These are phyloP conservation scores for Entomobrya proxima DNA, from an alignment of 2,888 invertebrate species.

Conservation along the genomic window DNA sequence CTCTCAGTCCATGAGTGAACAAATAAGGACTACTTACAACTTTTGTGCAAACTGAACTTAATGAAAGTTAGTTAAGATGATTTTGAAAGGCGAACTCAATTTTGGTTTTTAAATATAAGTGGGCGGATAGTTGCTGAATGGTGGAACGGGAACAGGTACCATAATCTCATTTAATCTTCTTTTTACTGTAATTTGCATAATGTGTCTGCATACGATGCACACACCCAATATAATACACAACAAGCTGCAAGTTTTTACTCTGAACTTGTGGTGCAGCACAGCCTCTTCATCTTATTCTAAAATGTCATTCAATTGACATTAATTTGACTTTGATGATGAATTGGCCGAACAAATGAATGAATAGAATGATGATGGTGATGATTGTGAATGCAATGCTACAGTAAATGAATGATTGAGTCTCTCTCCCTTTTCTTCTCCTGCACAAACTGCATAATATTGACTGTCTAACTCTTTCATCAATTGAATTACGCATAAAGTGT, in stretches of 20 bases:
- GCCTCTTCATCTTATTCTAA: constrained; percentile 18
- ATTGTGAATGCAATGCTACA: constrained; percentile 18
- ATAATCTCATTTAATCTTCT: constrained; percentile 33
- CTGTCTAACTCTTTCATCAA: constrained; percentile 1
- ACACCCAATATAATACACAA: not conserved
- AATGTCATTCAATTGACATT: constrained; percentile 51
- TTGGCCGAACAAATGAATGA: constrained; percentile 21
- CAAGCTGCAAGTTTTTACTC: not conserved
- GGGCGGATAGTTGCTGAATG: not conserved
- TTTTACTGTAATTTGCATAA: constrained; percentile 33
- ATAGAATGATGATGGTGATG: not conserved
- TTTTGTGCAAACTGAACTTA: constrained; percentile 4
- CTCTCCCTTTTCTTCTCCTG: not conserved
- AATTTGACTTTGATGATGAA: constrained; percentile 60
- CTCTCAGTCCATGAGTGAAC: not conserved
- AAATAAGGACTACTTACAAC: not conserved
- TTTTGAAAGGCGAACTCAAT: not conserved
- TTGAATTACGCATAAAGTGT: constrained; percentile 17
- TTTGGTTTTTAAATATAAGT: not conserved
- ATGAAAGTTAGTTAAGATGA: too few species aligned
- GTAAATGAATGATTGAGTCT: constrained; percentile 37
- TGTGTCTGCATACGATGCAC: not conserved
- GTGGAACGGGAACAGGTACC: constrained; percentile 24
- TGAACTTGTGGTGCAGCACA: not conserved
- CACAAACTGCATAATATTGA: not conserved